A percentile compares a stretch with the other conserved stretches of the same genome.
Conservation (phyloP, 1,140 invertebrate species). For the Phocides pigmalion region DNA sequence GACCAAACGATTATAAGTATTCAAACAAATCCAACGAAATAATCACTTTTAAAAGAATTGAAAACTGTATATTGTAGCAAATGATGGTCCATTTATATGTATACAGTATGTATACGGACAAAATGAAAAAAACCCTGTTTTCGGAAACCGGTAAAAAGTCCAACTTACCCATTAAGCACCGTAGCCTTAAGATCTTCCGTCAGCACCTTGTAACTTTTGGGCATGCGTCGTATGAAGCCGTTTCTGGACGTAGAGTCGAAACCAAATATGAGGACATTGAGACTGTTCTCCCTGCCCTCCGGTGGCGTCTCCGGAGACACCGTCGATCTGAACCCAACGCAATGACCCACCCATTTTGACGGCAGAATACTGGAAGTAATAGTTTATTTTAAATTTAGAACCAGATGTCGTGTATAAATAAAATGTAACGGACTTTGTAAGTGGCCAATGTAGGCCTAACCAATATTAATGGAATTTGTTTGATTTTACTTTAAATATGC, state of each 20-base stretch:
- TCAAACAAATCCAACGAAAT: too few species aligned
- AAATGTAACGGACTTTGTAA: too few species aligned
- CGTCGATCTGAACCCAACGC: conserved; percentile 49
- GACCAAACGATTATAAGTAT: too few species aligned
- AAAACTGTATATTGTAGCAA: too few species aligned
- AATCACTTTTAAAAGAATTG: too few species aligned
- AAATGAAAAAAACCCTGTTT: conserved; percentile 15
- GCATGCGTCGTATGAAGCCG: conserved; percentile 93
- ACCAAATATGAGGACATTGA: conserved; percentile 94
- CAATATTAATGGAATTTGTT: too few species aligned
- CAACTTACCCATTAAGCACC: conserved; percentile 87
- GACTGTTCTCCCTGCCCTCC: conserved; percentile 42
- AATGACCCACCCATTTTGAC: conserved; percentile 59
- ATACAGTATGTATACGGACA: too few species aligned
- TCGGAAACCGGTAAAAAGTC: too few species aligned
- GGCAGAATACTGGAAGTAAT: conserved; percentile 45
- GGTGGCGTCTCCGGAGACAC: conserved; percentile 42
- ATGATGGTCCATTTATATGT: too few species aligned
- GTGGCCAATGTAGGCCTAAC: too few species aligned
- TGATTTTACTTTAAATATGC: too few species aligned
- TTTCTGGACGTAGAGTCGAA: conserved; percentile 96
- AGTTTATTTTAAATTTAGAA: background rate
- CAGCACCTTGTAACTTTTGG: conserved; percentile 91
- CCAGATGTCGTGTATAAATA: too few species aligned
- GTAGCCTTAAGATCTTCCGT: conserved; percentile 87